Base-by-base conservation (phyloP, 2,113 vertebrate genomes). In the Lasiurus cinereus region DNA sequence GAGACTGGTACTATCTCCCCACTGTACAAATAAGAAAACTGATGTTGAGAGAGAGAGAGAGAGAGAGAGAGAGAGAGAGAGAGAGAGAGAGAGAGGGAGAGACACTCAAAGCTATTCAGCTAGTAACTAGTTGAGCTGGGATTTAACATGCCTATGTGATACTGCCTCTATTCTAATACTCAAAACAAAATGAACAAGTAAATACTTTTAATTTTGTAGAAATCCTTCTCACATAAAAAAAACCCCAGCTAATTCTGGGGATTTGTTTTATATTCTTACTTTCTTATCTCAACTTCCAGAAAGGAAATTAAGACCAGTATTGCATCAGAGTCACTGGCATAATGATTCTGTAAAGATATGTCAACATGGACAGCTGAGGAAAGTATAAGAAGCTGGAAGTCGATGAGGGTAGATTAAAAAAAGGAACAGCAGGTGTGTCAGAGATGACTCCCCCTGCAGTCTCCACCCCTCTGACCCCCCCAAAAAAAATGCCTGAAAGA, bases 401-500 rank as follows among this genome's bases (percentile, higher is more conserved):
- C 6, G 14, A 50, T 24, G 14, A 72, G 14, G 6, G 27, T 27
- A 59, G 21, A 27, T 50, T 50, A 83, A 8, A 18, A 62, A 93
- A 87, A 87, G 18, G 24, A 83, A 16, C 24, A 91, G 72, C 1
- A 31, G 50, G 27, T 50, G 2, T 27, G 15, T 69, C 31, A 33
- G 39, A 93, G 54, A 56, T 59, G 29, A 36, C 29, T 13, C 48
- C 13, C 59, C 10, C 43, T 16, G 59, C 21, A 24, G 21, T 11
- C 46, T 10, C 46, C 8, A 8, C 46, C 56, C 5, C 2, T 22
- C 59, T 1, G 0, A 7, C 0, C 24, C 13, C 8, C 2, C 1
- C 3, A 22, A 66, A 43, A 39, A 15, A 16, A 62, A 69, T 33
- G 31, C 27, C 46, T 24, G 31, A 52, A 15, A 90, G 15, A 62